phyloP scores from a whole-genome alignment of 2,888 invertebrate species.

The Dysmachus trigonus region DNA sequence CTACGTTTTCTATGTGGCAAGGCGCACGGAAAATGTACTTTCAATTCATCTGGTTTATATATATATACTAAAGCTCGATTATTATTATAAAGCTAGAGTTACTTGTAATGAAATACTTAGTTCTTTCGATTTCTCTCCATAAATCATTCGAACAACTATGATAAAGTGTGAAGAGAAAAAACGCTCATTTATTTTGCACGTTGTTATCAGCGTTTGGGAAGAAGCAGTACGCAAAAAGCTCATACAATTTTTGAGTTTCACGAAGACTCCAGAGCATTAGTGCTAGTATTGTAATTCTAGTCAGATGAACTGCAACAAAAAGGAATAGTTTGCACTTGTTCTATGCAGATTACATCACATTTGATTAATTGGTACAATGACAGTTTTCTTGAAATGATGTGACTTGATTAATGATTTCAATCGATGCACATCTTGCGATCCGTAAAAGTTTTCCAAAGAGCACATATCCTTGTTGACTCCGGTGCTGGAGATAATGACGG shows the following conservation, averaged over 20 bases:
- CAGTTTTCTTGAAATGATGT: slow-evolving; percentile 48
- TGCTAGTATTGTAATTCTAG: neutral
- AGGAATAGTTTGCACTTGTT: slow-evolving; percentile 18
- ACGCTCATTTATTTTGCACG: neutral
- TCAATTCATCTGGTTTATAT: neutral
- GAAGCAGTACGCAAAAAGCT: neutral
- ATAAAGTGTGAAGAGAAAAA: neutral
- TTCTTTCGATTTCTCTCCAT: neutral
- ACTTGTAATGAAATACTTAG: neutral
- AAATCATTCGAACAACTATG: neutral
- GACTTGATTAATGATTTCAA: slow-evolving; percentile 50
- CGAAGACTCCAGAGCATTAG: neutral
- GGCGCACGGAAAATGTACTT: neutral
- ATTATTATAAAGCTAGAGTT: neutral
- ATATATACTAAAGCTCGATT: neutral
- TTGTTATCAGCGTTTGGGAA: neutral
- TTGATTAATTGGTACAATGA: slow-evolving; percentile 50
- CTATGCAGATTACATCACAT: slow-evolving; percentile 47
- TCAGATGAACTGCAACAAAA: slow-evolving; percentile 4
- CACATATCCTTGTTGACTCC: neutral
- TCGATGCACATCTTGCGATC: slow-evolving; percentile 47
- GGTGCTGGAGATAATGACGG: neutral
- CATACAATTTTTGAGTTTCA: neutral
- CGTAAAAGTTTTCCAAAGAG: slow-evolving; percentile 34
- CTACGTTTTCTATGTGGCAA: too few species aligned